phyloP scores from a whole-genome alignment of 1,140 invertebrate genomes.

The Notospermus geniculatus region DNA sequence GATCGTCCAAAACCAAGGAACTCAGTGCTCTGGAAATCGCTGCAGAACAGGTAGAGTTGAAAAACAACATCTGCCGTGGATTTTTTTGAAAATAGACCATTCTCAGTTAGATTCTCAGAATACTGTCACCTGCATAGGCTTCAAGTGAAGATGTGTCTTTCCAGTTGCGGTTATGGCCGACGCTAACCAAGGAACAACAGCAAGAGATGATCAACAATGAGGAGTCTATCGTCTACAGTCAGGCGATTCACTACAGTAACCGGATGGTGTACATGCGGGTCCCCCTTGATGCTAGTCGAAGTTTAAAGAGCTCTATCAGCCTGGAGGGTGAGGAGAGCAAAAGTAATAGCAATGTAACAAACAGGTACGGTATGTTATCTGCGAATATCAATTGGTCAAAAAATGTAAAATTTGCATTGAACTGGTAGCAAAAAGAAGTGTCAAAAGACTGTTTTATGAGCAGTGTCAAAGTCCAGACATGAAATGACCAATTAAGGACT shows the following conservation, averaged over 20 bases:
- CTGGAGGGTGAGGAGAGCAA: conserved; percentile 62
- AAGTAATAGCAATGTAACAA: conserved; percentile 80
- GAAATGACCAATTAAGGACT: no score
- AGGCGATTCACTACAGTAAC: conserved; percentile 97
- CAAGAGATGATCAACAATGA: conserved; percentile 81
- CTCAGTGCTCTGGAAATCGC: conserved; percentile 91
- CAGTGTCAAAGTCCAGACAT: no score
- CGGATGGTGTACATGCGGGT: conserved; percentile 93
- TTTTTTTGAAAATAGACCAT: no score
- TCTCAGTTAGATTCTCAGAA: no score
- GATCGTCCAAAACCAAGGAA: conserved; percentile 68
- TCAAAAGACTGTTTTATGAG: no score
- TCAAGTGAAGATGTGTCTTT: no score
- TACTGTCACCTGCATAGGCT: no score
- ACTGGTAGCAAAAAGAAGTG: no score
- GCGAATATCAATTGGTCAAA: no score
- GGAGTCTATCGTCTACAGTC: conserved; percentile 94
- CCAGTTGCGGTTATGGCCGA: conserved; percentile 57
- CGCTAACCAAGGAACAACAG: conserved; percentile 62
- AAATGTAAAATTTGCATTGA: no score
- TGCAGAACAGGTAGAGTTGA: conserved; percentile 81
- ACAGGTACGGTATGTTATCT: conserved; percentile 58
- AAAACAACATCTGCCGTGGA: no score
- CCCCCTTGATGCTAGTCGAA: conserved; percentile 75
- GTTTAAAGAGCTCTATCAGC: conserved; percentile 59